These are phyloP conservation scores for Saguinus imperator DNA, from an alignment of 2,113 vertebrate species.

Conservation along the genomic window DNA sequence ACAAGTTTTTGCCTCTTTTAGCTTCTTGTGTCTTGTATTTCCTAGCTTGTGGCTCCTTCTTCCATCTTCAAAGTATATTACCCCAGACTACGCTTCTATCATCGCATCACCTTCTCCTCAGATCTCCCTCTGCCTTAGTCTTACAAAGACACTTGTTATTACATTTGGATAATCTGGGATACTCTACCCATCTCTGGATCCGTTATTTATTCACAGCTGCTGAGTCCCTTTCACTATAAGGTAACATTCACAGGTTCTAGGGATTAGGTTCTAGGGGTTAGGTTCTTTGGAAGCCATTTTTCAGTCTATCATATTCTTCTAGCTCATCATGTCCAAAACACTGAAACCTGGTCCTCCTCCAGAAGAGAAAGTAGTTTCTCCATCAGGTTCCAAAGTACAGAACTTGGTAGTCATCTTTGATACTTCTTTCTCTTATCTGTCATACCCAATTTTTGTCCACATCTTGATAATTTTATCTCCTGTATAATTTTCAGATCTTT, in stretches of 20 bases:
- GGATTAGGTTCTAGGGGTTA: background rate
- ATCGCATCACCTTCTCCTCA: background rate
- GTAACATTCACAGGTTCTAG: background rate
- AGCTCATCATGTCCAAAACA: background rate
- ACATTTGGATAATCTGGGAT: background rate
- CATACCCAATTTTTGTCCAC: background rate
- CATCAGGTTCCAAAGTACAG: background rate
- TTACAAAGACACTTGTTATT: background rate
- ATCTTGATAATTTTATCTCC: background rate
- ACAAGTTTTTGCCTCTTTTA: background rate
- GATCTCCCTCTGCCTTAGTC: background rate
- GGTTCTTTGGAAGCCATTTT: background rate
- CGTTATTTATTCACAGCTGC: conserved; percentile 3
- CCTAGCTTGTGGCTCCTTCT: background rate
- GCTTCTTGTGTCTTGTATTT: background rate
- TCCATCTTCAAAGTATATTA: background rate
- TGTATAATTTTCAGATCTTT: background rate
- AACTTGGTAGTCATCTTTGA: background rate
- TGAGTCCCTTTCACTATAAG: background rate
- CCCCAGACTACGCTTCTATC: background rate
- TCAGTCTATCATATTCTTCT: background rate
- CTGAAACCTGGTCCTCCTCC: background rate
- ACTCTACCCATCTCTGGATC: background rate
- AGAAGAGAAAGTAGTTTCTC: background rate
- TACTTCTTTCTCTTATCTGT: background rate